phyloP scores from a whole-genome alignment of 2,113 vertebrate genomes.

The Pseudolaguvia tuberculata region DNA sequence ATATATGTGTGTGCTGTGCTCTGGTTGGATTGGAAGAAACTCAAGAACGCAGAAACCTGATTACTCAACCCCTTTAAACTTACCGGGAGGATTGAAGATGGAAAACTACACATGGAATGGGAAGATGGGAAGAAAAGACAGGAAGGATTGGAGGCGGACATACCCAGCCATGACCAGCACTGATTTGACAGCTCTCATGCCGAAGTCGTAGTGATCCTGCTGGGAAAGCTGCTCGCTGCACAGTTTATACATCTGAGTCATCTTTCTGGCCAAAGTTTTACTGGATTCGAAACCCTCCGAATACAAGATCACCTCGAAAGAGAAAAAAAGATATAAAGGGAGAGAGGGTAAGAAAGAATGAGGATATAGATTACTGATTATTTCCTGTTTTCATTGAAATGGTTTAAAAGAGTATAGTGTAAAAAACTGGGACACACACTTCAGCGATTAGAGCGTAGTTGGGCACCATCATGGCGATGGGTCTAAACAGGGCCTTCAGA shows the following conservation, averaged over 20 bases:
- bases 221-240: slow-evolving; percentile 83
- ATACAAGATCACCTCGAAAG: slow-evolving; percentile 75
- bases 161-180: slow-evolving; percentile 84
- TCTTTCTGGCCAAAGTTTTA: slow-evolving; percentile 77
- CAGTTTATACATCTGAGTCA: slow-evolving; percentile 85
- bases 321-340: no score
- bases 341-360: not conserved
- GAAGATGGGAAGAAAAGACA: no score
- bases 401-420: not conserved
- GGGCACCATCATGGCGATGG: slow-evolving; percentile 87
- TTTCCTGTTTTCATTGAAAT: not conserved
- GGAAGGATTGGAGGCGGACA: slow-evolving; percentile 20
- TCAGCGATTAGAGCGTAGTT: slow-evolving; percentile 85
- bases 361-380: not conserved
- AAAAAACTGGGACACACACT: slow-evolving; percentile 47
- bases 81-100: no score
- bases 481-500: slow-evolving; percentile 83
- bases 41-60: no score
- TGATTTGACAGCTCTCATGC: slow-evolving; percentile 83
- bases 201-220: slow-evolving; percentile 83
- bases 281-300: slow-evolving; percentile 84
- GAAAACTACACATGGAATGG: not conserved
- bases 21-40: no score
- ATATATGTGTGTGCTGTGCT: no score
- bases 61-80: no score